Evolutionary conservation across 2,113 vertebrate species (phyloP).

Genomic region (Okapia johnstoni): DNA sequence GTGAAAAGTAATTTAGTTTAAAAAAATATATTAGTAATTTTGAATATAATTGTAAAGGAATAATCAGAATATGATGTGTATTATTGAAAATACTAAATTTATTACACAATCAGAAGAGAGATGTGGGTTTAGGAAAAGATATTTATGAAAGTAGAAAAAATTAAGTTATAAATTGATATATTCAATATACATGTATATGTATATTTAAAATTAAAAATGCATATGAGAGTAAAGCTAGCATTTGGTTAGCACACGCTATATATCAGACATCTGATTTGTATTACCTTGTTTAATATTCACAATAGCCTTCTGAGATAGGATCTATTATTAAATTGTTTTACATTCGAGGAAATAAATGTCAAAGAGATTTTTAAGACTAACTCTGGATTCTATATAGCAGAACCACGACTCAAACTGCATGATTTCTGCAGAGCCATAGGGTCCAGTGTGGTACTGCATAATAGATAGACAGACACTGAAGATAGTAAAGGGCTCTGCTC

Average conservation of each 20-base stretch:
- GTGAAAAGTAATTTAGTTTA: neutral
- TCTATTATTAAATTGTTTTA: neutral
- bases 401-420: neutral
- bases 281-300: constrained; percentile 8
- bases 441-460: neutral
- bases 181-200: neutral
- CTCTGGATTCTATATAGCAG: neutral
- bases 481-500: neutral
- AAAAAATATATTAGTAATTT: constrained; percentile 2
- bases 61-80: neutral
- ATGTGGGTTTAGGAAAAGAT: neutral
- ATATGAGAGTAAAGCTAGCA: neutral
- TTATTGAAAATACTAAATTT: neutral
- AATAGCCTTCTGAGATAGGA: neutral
- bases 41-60: neutral
- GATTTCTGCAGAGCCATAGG: neutral
- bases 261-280: neutral
- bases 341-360: neutral
- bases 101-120: neutral
- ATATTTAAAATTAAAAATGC: neutral
- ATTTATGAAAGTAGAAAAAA: constrained; percentile 3
- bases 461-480: neutral
- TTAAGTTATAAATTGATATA: neutral
- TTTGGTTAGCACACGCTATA: neutral
- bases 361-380: neutral